Evolutionary conservation across 2,888 invertebrate genomes (phyloP).

Genomic region (Lithophane leautieri): DNA sequence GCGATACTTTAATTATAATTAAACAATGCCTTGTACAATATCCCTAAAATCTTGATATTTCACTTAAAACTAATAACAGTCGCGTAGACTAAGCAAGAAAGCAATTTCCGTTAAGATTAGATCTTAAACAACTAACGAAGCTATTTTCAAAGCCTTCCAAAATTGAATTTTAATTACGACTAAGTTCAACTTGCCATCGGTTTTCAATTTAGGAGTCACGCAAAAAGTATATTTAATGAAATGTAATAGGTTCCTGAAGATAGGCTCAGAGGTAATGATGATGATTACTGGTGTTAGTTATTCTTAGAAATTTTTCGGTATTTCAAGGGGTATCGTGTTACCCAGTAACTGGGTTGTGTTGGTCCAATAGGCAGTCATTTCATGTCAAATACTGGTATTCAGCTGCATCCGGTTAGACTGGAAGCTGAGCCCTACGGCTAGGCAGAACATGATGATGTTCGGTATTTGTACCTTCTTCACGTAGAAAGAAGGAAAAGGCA

Average conservation of each 20-base stretch:
- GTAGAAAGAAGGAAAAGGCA: neutral
- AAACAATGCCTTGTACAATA: neutral
- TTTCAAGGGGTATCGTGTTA: neutral
- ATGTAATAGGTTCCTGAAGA: conserved; percentile 27
- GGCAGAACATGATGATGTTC: neutral
- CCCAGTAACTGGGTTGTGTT: neutral
- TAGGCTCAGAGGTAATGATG: conserved; percentile 5
- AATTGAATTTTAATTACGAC: conserved; percentile 59
- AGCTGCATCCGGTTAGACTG: neutral
- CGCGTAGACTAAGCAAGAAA: conserved; percentile 8
- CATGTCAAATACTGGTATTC: neutral
- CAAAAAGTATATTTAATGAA: conserved; percentile 47
- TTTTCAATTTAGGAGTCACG: conserved; percentile 38
- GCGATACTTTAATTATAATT: neutral
- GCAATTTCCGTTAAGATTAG: conserved; percentile 47
- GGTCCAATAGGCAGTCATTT: neutral
- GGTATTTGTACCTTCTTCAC: no score
- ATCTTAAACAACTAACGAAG: conserved; percentile 51
- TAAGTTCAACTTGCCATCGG: conserved; percentile 19
- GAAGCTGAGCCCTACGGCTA: neutral
- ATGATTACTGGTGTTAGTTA: neutral
- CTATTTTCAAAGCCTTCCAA: conserved; percentile 46
- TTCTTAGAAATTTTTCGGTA: neutral
- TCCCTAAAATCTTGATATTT: conserved; percentile 22
- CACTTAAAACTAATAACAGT: conserved; percentile 18